phyloP scores from a whole-genome alignment of 2,888 invertebrate genomes.

The Salticus scenicus region DNA sequence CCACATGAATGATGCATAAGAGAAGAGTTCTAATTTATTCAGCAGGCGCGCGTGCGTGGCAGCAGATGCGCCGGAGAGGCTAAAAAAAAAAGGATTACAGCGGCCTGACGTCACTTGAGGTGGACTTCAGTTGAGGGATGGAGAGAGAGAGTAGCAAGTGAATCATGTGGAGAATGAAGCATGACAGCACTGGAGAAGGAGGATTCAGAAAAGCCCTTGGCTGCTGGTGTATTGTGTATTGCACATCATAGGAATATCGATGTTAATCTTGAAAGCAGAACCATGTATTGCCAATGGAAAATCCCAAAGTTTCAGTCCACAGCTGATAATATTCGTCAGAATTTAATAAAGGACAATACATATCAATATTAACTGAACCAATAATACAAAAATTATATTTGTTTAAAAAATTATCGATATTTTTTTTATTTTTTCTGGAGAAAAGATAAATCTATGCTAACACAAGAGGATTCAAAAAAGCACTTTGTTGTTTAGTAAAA shows the following conservation, averaged over 20 bases:
- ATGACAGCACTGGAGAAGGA: slow-evolving; percentile 27
- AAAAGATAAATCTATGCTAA: no score
- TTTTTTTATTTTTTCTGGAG: no score
- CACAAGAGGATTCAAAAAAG: no score
- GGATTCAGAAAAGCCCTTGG: neutral
- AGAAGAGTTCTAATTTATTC: slow-evolving; percentile 53
- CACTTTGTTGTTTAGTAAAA: no score
- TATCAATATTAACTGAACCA: no score
- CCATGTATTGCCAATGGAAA: no score
- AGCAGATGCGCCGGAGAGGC: slow-evolving; percentile 52
- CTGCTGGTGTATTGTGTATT: neutral
- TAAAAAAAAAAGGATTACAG: slow-evolving; percentile 62
- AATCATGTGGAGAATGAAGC: neutral
- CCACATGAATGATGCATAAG: slow-evolving; percentile 65
- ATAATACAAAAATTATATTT: no score
- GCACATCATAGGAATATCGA: neutral
- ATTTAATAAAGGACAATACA: no score
- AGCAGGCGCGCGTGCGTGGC: slow-evolving; percentile 52
- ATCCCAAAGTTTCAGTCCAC: no score
- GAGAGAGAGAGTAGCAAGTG: neutral
- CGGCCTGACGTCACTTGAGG: neutral
- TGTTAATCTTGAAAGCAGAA: no score
- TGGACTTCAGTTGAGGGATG: neutral
- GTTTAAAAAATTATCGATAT: no score
- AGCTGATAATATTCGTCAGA: no score